Conservation (phyloP, 2,888 invertebrate species). For the Perithous albicinctus region DNA sequence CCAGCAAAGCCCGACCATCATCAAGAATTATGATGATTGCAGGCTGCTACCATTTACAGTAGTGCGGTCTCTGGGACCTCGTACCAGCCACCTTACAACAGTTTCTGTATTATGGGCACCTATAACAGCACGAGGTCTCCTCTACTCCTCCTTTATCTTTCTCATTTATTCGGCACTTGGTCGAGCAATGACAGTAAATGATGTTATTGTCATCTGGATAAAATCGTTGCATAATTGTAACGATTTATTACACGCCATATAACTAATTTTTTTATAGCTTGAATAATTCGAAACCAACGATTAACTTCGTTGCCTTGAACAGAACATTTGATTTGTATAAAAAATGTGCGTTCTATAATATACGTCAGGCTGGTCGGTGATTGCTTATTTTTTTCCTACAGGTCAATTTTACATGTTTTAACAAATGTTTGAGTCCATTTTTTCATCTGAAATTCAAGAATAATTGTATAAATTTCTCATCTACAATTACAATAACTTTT, state of each 20-base stretch:
- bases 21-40: constrained; percentile 83
- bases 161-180: constrained; percentile 39
- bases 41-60: constrained; percentile 83
- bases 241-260: background rate
- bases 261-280: background rate
- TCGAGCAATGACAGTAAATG: constrained; percentile 2
- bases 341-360: too few relatives aligned
- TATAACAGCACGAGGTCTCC: constrained; percentile 41
- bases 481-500: too few relatives aligned
- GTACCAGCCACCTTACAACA: constrained; percentile 59
- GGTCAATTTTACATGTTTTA: too few relatives aligned
- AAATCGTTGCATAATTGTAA: constrained; percentile 11
- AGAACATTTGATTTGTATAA: too few relatives aligned
- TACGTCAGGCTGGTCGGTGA: too few relatives aligned
- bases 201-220: constrained; percentile 5
- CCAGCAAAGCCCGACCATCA: constrained; percentile 74
- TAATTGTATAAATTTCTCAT: too few relatives aligned
- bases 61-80: constrained; percentile 77
- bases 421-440: too few relatives aligned
- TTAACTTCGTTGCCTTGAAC: too few relatives aligned
- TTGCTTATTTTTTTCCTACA: too few relatives aligned
- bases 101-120: constrained; percentile 24
- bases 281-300: too few relatives aligned
- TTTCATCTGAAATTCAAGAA: too few relatives aligned
- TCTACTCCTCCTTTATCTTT: constrained; percentile 38